A percentile compares a stretch with the other conserved stretches of the same genome.
Conservation (phyloP, 1,140 invertebrate species). For the Euwallacea similis region DNA sequence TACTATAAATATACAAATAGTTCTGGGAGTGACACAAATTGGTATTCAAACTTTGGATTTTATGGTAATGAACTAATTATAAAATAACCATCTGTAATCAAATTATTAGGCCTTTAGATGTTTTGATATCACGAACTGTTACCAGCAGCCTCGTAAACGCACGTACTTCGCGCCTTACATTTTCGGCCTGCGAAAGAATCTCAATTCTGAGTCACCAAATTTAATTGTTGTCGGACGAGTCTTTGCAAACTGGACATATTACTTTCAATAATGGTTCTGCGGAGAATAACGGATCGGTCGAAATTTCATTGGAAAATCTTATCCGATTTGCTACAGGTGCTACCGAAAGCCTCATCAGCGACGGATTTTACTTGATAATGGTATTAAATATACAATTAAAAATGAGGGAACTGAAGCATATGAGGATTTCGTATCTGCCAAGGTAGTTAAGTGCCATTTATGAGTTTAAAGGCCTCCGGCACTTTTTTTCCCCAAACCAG, state of each 20-base stretch:
- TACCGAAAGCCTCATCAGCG: not conserved
- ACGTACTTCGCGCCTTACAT: too few species aligned
- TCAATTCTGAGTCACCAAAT: conserved; percentile 18
- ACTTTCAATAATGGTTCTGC: conserved; percentile 21
- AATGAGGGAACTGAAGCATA: not conserved
- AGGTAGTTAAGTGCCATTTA: not conserved
- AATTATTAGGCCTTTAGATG: not conserved
- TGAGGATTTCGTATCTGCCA: not conserved
- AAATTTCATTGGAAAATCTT: conserved; percentile 5
- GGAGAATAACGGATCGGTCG: conserved; percentile 13
- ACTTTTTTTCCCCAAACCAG: not conserved
- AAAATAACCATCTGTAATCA: conserved; percentile 9
- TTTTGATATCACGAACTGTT: too few species aligned
- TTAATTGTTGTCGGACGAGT: conserved; percentile 17
- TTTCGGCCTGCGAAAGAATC: not conserved
- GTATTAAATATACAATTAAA: not conserved
- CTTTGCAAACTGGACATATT: conserved; percentile 19
- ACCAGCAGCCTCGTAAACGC: too few species aligned
- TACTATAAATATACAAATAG: conserved; percentile 15
- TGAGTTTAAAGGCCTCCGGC: conserved; percentile 7
- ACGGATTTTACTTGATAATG: not conserved
- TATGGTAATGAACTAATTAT: conserved; percentile 23
- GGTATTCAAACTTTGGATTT: conserved; percentile 10
- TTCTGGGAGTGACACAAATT: conserved; percentile 19
- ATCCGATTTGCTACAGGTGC: conserved; percentile 17